These are phyloP conservation scores for Muscidifurax raptorellus DNA, from an alignment of 1,140 invertebrate species.

Conservation along the genomic window DNA sequence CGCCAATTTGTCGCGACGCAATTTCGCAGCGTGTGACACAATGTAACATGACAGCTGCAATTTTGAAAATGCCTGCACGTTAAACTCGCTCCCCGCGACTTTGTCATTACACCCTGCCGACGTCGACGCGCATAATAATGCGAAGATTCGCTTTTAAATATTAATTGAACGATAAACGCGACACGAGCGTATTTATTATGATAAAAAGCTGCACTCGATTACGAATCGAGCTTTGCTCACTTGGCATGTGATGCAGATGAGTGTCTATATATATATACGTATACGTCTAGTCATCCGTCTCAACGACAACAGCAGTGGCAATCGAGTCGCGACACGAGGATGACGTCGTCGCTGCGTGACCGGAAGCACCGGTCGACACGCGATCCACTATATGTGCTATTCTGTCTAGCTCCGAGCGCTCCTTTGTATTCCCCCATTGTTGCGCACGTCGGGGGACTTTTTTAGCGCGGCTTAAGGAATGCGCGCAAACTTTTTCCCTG, in stretches of 20 bases:
- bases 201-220: not conserved
- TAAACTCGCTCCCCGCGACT: not conserved
- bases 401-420: not conserved
- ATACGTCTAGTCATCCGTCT: not conserved
- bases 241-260: not conserved
- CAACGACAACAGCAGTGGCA: not conserved
- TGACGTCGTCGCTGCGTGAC: slow-evolving; percentile 31
- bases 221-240: not conserved
- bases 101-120: slow-evolving; percentile 2
- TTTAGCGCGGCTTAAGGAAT: not conserved
- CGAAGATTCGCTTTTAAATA: not conserved
- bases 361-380: slow-evolving; percentile 21
- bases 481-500: not conserved
- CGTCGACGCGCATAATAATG: too few species aligned
- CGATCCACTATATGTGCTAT: not conserved
- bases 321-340: not conserved
- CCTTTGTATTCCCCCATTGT: not conserved
- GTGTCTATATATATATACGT: not conserved
- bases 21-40: slow-evolving; percentile 36
- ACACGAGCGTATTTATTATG: not conserved
- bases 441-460: not conserved
- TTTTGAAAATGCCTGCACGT: slow-evolving; percentile 14
- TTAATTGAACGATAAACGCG: not conserved
- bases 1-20: slow-evolving; percentile 36
- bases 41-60: slow-evolving; percentile 22